phyloP scores from a whole-genome alignment of 2,888 invertebrate genomes.

The Dorcus hopei region DNA sequence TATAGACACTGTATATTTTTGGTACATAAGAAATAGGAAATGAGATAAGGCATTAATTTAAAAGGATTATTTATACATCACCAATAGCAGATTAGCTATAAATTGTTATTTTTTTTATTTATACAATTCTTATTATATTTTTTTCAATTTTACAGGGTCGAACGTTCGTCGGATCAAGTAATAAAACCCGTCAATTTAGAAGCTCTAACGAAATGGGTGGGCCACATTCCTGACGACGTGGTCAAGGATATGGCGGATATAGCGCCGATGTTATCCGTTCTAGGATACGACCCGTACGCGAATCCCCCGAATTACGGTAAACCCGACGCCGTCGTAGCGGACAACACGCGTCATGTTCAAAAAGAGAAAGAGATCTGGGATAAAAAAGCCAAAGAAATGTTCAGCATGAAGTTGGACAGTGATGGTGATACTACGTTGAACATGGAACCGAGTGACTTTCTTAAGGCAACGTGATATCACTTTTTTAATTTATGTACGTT shows the following conservation, averaged over 20 bases:
- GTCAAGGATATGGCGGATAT: constrained; percentile 87
- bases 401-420: constrained; percentile 32
- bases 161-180: constrained; percentile 97
- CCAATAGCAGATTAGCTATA: too few relatives aligned
- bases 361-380: constrained; percentile 46
- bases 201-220: constrained; percentile 91
- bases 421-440: constrained; percentile 40
- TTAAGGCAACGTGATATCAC: constrained; percentile 42
- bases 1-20: too few relatives aligned
- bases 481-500: constrained; percentile 1
- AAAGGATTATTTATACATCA: too few relatives aligned
- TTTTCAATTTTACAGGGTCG: constrained; percentile 67
- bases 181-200: constrained; percentile 97
- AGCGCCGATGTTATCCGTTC: constrained; percentile 89
- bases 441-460: constrained; percentile 43
- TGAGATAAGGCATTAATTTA: too few relatives aligned
- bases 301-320: constrained; percentile 95
- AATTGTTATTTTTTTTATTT: too few relatives aligned
- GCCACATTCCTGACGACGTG: constrained; percentile 86
- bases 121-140: not conserved
- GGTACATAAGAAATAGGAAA: too few relatives aligned
- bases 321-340: constrained; percentile 72
- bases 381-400: constrained; percentile 48
- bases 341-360: constrained; percentile 56
- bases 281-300: constrained; percentile 93